phyloP scores from a whole-genome alignment of 2,797 vertebrate species.

The Macroramphosus scolopax region DNA sequence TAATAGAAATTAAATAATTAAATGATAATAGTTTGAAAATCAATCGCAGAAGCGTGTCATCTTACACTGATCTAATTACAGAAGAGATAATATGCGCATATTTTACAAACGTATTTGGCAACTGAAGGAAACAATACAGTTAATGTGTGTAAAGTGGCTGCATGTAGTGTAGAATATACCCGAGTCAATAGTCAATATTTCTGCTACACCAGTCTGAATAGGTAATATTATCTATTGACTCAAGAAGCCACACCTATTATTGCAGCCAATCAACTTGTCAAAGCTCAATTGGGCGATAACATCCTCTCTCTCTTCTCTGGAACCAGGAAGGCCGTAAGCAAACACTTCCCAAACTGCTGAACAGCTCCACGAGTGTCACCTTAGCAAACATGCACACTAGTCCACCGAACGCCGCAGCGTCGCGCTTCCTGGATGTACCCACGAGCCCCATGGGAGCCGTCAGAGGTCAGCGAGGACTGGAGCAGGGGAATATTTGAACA shows the following conservation, averaged over 20 bases:
- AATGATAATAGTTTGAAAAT: no score
- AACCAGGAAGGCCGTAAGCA: slow-evolving; percentile 31
- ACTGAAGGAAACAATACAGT: not conserved
- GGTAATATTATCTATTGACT: slow-evolving; percentile 2
- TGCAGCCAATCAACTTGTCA: slow-evolving; percentile 29
- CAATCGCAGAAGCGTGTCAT: not conserved
- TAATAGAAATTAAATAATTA: no score
- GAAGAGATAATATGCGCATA: not conserved
- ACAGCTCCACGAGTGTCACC: slow-evolving; percentile 21
- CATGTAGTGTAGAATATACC: not conserved
- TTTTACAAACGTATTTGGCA: not conserved
- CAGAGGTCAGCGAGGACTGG: slow-evolving; percentile 71
- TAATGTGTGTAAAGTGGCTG: no score
- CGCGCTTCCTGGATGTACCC: slow-evolving; percentile 62
- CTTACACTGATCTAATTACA: not conserved
- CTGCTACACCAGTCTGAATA: no score
- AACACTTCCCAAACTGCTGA: slow-evolving; percentile 24
- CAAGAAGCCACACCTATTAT: slow-evolving; percentile 24
- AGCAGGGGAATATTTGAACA: slow-evolving; percentile 79
- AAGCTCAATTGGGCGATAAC: slow-evolving; percentile 49
- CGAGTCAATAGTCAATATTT: no score
- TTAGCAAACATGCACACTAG: slow-evolving; percentile 15
- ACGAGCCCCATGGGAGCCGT: slow-evolving; percentile 69
- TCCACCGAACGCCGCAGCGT: slow-evolving; percentile 14
- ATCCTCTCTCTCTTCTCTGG: slow-evolving; percentile 23